Evolutionary conservation across 2,888 invertebrate genomes (phyloP).

Genomic region (Dinocampus coccinellae): DNA sequence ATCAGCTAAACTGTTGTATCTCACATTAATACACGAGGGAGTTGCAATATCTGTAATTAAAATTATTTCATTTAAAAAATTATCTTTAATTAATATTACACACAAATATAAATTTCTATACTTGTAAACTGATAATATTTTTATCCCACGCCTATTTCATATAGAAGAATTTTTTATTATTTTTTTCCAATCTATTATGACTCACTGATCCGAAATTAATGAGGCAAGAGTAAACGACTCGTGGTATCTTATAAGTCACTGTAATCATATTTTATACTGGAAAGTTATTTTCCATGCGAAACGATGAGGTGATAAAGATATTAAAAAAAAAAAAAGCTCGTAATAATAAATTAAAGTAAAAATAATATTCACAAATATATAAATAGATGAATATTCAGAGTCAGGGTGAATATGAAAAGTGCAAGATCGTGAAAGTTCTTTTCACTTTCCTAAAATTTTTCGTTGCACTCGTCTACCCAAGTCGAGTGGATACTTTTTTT

Average conservation of each 20-base stretch:
- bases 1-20: conserved; percentile 64
- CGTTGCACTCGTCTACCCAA: background rate
- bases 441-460: background rate
- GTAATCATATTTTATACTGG: no score
- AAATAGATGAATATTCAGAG: no score
- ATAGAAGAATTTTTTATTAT: conserved; percentile 40
- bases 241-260: conserved; percentile 51
- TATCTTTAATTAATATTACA: no score
- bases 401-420: background rate
- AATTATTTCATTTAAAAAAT: conserved; percentile 21
- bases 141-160: conserved; percentile 36
- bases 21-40: conserved; percentile 60
- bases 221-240: conserved; percentile 57
- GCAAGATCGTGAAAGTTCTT: background rate
- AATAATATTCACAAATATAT: no score
- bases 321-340: background rate
- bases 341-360: no score
- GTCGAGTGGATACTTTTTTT: background rate
- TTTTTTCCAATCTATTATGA: conserved; percentile 51
- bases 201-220: conserved; percentile 61
- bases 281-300: background rate
- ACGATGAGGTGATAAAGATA: background rate
- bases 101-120: no score
- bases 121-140: no score
- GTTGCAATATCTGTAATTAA: conserved; percentile 54